A percentile compares a stretch with the other conserved stretches of the same genome.
phyloP scores from a whole-genome alignment of 2,113 vertebrate species.

The Perca schrenkii region DNA sequence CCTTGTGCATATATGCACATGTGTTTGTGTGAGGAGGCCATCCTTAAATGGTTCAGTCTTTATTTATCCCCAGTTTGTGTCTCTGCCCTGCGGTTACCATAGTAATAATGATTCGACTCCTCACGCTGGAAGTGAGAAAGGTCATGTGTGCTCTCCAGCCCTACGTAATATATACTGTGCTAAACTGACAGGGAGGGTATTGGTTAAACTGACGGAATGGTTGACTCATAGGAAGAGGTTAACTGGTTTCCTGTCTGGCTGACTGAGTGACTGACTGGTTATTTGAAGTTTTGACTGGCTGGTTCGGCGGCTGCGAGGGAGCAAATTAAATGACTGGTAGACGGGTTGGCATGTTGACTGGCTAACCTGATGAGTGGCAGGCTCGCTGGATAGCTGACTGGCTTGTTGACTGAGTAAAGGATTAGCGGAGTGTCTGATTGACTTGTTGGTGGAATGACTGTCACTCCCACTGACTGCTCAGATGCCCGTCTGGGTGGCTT shows the following conservation, averaged over 20 bases:
- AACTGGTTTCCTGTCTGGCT: constrained; percentile 73
- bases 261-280: constrained; percentile 68
- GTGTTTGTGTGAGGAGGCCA: constrained; percentile 78
- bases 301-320: constrained; percentile 37
- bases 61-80: constrained; percentile 91
- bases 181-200: constrained; percentile 65
- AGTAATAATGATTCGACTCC: constrained; percentile 77
- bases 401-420: constrained; percentile 65
- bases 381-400: constrained; percentile 57
- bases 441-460: constrained; percentile 60
- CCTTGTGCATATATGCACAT: constrained; percentile 85
- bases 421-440: constrained; percentile 61
- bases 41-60: constrained; percentile 91
- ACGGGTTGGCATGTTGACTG: constrained; percentile 56
- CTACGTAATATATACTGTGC: constrained; percentile 71
- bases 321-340: constrained; percentile 57
- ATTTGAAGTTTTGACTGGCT: constrained; percentile 61
- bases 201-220: constrained; percentile 63
- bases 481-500: constrained; percentile 41
- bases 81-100: constrained; percentile 84
- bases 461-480: constrained; percentile 50
- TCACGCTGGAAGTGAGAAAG: constrained; percentile 77
- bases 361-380: constrained; percentile 58
- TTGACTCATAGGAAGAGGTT: constrained; percentile 74
- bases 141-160: constrained; percentile 77